phyloP scores from a whole-genome alignment of 2,888 invertebrate species.

The Rhopalosiphum nymphaeae region DNA sequence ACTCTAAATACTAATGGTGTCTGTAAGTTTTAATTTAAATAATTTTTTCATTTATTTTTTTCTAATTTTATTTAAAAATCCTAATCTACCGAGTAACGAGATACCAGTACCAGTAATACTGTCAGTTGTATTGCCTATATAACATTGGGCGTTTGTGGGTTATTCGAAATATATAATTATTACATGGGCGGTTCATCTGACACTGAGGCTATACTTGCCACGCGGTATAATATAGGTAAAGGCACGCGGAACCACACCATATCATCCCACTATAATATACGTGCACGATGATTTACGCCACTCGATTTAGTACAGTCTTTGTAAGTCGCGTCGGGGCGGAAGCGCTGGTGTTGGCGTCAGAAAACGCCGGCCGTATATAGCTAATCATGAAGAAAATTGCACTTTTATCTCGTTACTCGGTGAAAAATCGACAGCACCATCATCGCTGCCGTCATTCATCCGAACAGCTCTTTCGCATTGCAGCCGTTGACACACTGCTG shows the following conservation, averaged over 20 bases:
- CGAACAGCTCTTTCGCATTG: not conserved
- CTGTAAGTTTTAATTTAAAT: not conserved
- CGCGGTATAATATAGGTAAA: not conserved
- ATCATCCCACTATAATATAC: not conserved
- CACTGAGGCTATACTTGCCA: not conserved
- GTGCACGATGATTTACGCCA: not conserved
- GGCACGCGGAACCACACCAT: not conserved
- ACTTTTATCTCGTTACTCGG: slow-evolving; percentile 39
- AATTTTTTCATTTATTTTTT: not conserved
- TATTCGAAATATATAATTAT: not conserved
- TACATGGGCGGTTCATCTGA: not conserved
- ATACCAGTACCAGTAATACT: not conserved
- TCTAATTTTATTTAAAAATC: not conserved
- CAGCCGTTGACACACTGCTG: not conserved
- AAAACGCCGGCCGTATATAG: not conserved
- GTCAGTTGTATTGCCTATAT: not conserved
- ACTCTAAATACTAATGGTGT: not conserved
- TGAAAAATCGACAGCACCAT: slow-evolving; percentile 39
- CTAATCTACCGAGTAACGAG: not conserved
- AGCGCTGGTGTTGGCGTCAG: not conserved
- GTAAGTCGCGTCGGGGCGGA: not conserved
- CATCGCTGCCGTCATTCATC: not conserved
- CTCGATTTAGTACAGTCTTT: slow-evolving; percentile 4
- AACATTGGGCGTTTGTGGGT: not conserved
- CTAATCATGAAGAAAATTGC: slow-evolving; percentile 50